Conservation (phyloP, 2,113 vertebrate genomes). For the Chrysochloris asiatica region DNA sequence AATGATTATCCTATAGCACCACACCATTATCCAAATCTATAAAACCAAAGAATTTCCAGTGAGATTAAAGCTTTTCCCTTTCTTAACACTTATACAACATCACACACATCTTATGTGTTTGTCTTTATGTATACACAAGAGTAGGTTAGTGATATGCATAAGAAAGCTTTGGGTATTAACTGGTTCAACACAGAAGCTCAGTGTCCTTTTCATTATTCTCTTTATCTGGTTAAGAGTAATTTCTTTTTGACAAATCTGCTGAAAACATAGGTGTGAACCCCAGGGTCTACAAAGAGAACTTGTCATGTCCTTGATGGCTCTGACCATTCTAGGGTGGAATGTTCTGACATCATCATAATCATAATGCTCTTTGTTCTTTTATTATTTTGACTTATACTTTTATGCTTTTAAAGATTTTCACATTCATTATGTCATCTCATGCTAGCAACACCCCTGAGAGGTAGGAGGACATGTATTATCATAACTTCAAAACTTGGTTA, state of each 20-base stretch:
- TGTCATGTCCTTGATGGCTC: not conserved
- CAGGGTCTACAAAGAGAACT: not conserved
- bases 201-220: not conserved
- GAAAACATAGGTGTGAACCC: not conserved
- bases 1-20: no score
- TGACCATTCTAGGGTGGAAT: not conserved
- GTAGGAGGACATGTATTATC: not conserved
- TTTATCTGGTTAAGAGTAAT: not conserved
- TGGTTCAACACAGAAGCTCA: not conserved
- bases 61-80: not conserved
- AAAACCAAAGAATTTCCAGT: no score
- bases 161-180: accelerated
- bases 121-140: not conserved
- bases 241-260: not conserved
- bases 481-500: not conserved
- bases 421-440: constrained; percentile 1
- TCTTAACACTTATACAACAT: not conserved
- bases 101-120: not conserved
- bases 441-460: not conserved
- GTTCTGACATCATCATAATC: constrained; percentile 24
- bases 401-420: constrained; percentile 42
- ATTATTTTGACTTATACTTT: constrained; percentile 49
- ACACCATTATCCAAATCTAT: no score
- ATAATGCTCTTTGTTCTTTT: constrained; percentile 45
- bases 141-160: not conserved